phyloP scores from a whole-genome alignment of 2,888 invertebrate species.

The Drosophila pseudotakahashii region DNA sequence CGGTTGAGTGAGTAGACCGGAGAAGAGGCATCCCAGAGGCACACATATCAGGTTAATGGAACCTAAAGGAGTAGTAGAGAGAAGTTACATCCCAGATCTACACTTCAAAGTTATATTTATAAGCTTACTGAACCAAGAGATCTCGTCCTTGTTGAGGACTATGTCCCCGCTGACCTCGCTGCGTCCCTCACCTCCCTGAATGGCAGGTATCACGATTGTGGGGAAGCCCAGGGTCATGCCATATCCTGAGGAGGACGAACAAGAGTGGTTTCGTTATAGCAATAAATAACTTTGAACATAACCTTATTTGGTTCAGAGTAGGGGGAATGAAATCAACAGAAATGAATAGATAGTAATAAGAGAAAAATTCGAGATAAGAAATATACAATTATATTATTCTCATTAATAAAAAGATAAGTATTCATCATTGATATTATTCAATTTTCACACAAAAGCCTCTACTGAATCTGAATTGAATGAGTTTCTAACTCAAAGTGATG shows the following conservation, averaged over 20 bases:
- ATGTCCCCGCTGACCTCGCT: slow-evolving; percentile 82
- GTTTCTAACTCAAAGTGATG: neutral
- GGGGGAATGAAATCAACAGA: slow-evolving; percentile 36
- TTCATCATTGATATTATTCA: neutral
- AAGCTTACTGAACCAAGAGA: slow-evolving; percentile 90
- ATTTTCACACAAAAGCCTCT: neutral
- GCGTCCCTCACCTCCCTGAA: slow-evolving; percentile 85
- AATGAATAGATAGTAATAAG: neutral
- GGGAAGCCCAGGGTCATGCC: slow-evolving; percentile 93
- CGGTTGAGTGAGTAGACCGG: slow-evolving; percentile 89
- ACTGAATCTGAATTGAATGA: neutral
- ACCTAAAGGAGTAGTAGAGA: slow-evolving; percentile 85
- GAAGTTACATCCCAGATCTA: too few species aligned
- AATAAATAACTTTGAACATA: neutral
- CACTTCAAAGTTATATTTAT: too few species aligned
- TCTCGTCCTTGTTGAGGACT: slow-evolving; percentile 87
- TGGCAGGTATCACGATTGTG: slow-evolving; percentile 91
- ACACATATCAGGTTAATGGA: slow-evolving; percentile 92
- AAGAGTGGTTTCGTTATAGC: neutral
- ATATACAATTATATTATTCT: too few species aligned
- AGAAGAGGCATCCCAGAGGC: slow-evolving; percentile 91
- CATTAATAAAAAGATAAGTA: too few species aligned
- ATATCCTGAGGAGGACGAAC: slow-evolving; percentile 85
- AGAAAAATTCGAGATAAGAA: too few species aligned
- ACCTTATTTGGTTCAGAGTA: neutral